Base-by-base conservation (phyloP, 2,888 invertebrate species). In the Podabrus alpinus region DNA sequence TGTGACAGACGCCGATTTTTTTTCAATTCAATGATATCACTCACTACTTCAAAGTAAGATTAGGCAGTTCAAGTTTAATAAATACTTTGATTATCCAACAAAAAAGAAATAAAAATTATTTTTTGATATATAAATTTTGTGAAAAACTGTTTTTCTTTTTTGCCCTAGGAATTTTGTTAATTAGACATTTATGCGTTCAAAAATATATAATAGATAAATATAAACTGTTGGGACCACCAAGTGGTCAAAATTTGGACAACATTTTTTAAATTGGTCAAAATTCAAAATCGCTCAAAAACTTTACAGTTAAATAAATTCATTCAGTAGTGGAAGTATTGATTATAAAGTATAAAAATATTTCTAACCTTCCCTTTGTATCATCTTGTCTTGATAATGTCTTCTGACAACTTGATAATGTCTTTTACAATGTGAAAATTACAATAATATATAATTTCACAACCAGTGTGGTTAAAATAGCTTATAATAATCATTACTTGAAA, bases 1-100 rank as follows among this genome's bases (percentile, higher is more conserved):
- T 61, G 69, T 69, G 73, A 73, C 73, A 69, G 64, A 69, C 66
- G 73, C 45, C 61, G 69, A 73, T 69, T 73, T 73, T 69, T 73
- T 71, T 73, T 68, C 68, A 62, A 61, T 72, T 72, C 68, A 72
- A 17, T 61, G 19, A 62, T 68, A 45, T 17, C 66, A 45, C 68
- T 29, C 61, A 72, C 72, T 68, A 71, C 71, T 71, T 71, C 71
- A 71, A 71, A 71, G 59, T 71, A 71, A 24, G 60, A 59, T 71
- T 59, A 67, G 59, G 59, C 60, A 29, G 66, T 66, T 66, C 66
- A 59, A 59, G 16, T 71, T 67, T 67, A 71, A 71, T 71, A 59
- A 59, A 59, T 71, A 64, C 29, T 71, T 29, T 15, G 13, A 62
- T 66, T 17, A 24, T 60, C 24, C 67, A 60, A 71, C 71, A 66